A percentile compares a stretch with the other conserved stretches of the same genome.
These are phyloP conservation scores for Diploptera punctata DNA, from an alignment of 2,888 invertebrate genomes.

Conservation along the genomic window DNA sequence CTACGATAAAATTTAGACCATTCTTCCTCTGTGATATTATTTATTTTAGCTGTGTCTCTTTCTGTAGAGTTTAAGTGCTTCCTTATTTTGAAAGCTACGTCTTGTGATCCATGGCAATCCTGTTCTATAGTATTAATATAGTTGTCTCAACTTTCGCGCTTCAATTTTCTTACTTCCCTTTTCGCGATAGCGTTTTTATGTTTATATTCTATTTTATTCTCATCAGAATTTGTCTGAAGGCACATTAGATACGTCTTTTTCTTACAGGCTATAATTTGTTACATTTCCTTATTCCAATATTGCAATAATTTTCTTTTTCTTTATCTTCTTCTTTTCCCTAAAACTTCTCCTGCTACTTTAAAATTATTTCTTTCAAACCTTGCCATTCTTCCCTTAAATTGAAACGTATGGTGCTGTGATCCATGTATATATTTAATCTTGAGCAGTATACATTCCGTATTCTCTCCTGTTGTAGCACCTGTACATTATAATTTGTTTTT, in stretches of 20 bases:
- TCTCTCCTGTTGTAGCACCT: neutral
- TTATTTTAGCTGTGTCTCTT: neutral
- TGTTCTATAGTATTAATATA: neutral
- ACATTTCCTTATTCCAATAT: neutral
- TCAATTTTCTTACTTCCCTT: neutral
- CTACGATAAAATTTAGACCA: neutral
- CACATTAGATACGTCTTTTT: neutral
- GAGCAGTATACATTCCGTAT: neutral
- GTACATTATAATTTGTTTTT: neutral
- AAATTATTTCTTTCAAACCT: neutral
- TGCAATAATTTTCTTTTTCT: neutral
- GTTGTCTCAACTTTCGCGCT: neutral
- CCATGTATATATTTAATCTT: neutral
- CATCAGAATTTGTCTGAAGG: neutral
- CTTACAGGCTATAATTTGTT: neutral
- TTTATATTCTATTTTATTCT: neutral
- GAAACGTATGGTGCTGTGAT: neutral
- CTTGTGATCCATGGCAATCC: neutral
- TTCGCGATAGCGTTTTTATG: neutral
- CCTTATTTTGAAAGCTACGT: neutral
- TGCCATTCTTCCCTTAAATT: neutral
- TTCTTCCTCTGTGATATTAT: neutral
- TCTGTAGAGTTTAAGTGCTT: neutral
- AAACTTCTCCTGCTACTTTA: neutral
- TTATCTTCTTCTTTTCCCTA: neutral